phyloP scores from a whole-genome alignment of 2,888 invertebrate species.

The Bhutanitis thaidina region DNA sequence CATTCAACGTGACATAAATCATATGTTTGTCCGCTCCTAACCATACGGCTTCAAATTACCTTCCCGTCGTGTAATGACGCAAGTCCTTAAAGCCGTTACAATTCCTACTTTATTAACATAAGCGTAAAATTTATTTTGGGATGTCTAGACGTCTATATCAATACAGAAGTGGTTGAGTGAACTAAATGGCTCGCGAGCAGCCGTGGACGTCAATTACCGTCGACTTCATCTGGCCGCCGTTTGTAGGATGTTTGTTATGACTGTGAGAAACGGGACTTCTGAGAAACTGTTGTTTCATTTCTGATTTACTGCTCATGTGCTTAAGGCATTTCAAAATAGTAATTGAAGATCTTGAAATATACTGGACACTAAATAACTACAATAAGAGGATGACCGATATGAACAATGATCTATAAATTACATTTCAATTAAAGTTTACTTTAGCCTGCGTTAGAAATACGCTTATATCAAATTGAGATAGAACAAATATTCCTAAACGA shows the following conservation, averaged over 20 bases:
- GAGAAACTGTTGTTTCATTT: constrained; percentile 16
- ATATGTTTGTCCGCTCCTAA: constrained; percentile 65
- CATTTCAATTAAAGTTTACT: too few species aligned
- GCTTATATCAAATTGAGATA: too few species aligned
- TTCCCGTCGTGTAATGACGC: constrained; percentile 64
- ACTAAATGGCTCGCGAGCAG: constrained; percentile 58
- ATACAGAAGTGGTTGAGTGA: constrained; percentile 54
- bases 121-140: constrained; percentile 29
- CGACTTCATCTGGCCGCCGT: constrained; percentile 49
- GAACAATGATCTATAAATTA: too few species aligned
- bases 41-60: constrained; percentile 73
- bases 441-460: too few species aligned
- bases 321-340: neutral
- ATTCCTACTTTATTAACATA: constrained; percentile 29
- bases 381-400: too few species aligned
- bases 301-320: neutral
- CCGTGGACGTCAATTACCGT: constrained; percentile 66
- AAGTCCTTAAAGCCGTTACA: constrained; percentile 33
- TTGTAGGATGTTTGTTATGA: constrained; percentile 19
- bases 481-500: too few species aligned
- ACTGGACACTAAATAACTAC: too few species aligned
- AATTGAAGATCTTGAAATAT: too few species aligned
- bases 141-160: constrained; percentile 23
- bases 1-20: constrained; percentile 56
- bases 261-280: constrained; percentile 21